A percentile compares a stretch with the other conserved stretches of the same genome.
These are phyloP conservation scores for Urocitellus parryii DNA, from an alignment of 2,113 vertebrate species.

Conservation along the genomic window DNA sequence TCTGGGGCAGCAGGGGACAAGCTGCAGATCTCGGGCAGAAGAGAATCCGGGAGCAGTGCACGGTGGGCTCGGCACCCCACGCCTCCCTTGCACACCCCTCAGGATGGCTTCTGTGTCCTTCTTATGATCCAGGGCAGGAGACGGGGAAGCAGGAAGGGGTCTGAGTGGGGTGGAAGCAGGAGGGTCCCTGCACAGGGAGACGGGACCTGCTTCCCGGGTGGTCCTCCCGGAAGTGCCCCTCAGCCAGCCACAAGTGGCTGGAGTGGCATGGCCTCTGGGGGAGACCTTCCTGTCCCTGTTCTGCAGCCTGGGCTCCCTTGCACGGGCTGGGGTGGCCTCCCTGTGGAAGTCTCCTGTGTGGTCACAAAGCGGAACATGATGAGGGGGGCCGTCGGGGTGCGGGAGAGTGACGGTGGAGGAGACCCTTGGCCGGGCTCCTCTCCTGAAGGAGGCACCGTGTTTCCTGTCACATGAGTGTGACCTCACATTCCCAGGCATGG, in stretches of 20 bases:
- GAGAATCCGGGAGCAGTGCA: not conserved
- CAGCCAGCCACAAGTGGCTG: not conserved
- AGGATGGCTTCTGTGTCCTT: not conserved
- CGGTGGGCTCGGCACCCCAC: not conserved
- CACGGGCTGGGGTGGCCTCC: not conserved
- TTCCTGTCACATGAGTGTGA: not conserved
- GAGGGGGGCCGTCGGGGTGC: no score
- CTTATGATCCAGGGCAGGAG: not conserved
- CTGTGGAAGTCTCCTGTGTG: not conserved
- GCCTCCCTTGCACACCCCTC: not conserved
- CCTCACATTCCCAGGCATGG: not conserved
- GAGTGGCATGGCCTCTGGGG: no score
- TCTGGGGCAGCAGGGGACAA: no score
- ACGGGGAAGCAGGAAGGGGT: not conserved
- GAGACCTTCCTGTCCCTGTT: not conserved
- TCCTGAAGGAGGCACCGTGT: not conserved
- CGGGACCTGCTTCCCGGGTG: not conserved
- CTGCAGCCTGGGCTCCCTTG: not conserved
- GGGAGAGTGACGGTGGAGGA: accelerated
- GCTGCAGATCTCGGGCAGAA: not conserved
- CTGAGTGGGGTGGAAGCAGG: not conserved
- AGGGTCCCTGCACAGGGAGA: no score
- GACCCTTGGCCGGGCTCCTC: no score
- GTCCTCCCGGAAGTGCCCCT: not conserved
- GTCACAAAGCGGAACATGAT: not conserved